Base-by-base conservation (phyloP, 2,797 vertebrate species). In the Okamejei kenojei region DNA sequence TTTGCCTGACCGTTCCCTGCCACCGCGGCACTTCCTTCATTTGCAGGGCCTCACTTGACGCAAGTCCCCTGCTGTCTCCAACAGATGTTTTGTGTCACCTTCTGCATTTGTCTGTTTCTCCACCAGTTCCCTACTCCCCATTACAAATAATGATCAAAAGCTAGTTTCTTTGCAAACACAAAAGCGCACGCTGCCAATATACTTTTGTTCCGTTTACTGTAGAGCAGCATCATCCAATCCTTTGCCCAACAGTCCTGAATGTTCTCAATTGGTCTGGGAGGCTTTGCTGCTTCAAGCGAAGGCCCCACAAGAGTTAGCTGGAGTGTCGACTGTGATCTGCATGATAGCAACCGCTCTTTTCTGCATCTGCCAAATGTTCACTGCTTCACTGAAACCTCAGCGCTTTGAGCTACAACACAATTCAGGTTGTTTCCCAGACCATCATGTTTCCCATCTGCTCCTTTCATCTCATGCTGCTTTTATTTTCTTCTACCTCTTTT, bases 401-500 rank as follows among this genome's bases (percentile, higher is more conserved):
- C 54, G n/a, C 54, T 61, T 58, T 29, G 23, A 26, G 54, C 9
- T 29, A 7, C 26, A n/a, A 58, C 26, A 86, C 32, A 61, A 54
- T 82, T 82, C 26, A 58, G 15, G 38, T 86, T 63, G 82, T 11
- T 86, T 86, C 58, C 58, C 29, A 7, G n/a, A 65, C 10, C 84
- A 88, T n/a, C 58, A 1, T n/a, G 58, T 17, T 88, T 88, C 84
- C n/a, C 84, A 88, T 88, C 79, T 45, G 58, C n/a, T 32, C 84
- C 61, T 63, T 88, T 88, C 4, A 15, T 88, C n/a, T 17, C 54
- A 65, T 65, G 29, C 45, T 45, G 45, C 54, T 29, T 61, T 29
- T 58, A 54, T 61, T 84, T 54, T 7, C 58, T 54, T 84, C 81
- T 29, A 21, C 54, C 29, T 45, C 54, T 26, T 45, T 45, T 84